These are phyloP conservation scores for Anthopleura xanthogrammica DNA, from an alignment of 92 coral and sea anemone genomes.

Conservation along the genomic window DNA sequence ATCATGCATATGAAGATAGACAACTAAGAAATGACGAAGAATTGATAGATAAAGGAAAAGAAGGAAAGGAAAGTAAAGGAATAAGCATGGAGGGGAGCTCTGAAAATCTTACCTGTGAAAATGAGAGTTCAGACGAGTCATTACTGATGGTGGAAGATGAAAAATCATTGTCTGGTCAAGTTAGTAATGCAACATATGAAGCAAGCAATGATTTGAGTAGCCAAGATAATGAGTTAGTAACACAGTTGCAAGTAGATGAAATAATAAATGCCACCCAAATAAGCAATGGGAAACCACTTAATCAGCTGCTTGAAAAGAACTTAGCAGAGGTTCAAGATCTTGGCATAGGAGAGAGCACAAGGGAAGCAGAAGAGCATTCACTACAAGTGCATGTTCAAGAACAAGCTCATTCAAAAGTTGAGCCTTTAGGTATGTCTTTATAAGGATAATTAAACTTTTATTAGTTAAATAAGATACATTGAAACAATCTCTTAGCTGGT, in stretches of 20 bases:
- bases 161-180: too few relatives aligned
- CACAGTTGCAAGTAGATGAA: neutral
- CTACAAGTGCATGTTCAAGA: conserved; percentile 19
- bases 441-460: neutral
- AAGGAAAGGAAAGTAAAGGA: neutral
- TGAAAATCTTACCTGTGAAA: neutral
- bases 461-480: too few relatives aligned
- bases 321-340: neutral
- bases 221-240: neutral
- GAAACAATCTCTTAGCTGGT: too few relatives aligned
- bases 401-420: conserved; percentile 5
- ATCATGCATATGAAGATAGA: neutral
- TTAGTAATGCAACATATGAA: too few relatives aligned
- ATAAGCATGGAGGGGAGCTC: neutral
- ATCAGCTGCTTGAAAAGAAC: too few relatives aligned
- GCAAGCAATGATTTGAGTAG: too few relatives aligned
- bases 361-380: conserved; percentile 12
- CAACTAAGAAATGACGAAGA: neutral
- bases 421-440: conserved; percentile 15
- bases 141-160: neutral
- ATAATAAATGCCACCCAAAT: neutral
- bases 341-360: neutral
- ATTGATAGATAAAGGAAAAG: neutral
- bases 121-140: neutral
- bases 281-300: neutral